phyloP scores from a whole-genome alignment of 2,888 invertebrate genomes.

The Nezara viridula region DNA sequence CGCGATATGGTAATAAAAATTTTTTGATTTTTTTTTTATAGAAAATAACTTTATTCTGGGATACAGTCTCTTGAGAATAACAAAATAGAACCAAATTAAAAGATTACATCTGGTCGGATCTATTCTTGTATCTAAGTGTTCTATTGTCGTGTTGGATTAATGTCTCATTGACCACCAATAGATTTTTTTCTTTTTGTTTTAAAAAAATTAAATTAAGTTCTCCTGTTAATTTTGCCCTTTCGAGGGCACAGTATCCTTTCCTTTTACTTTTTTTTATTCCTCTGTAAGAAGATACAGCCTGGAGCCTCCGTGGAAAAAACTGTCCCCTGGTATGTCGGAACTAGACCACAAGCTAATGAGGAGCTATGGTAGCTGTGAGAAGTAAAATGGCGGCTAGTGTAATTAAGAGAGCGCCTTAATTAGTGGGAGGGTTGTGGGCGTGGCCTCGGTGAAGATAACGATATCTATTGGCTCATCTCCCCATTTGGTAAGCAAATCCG shows the following conservation, averaged over 20 bases:
- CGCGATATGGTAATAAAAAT: too few relatives aligned
- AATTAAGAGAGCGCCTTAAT: constrained; percentile 40
- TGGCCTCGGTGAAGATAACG: background rate
- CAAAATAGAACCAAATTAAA: too few relatives aligned
- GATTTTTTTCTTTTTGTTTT: background rate
- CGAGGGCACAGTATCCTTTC: background rate
- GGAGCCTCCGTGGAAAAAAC: background rate
- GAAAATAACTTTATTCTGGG: too few relatives aligned
- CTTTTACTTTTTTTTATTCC: background rate
- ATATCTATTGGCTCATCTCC: constrained; percentile 48
- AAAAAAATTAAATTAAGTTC: background rate
- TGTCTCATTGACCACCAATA: background rate
- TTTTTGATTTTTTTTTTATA: too few relatives aligned
- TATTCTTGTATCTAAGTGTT: too few relatives aligned
- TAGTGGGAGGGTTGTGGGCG: constrained; percentile 31
- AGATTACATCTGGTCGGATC: too few relatives aligned
- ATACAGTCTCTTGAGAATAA: too few relatives aligned
- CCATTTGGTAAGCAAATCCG: constrained; percentile 36
- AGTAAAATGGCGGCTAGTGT: constrained; percentile 23
- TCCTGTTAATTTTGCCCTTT: background rate
- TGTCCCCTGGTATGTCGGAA: background rate
- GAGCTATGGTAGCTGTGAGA: constrained; percentile 41
- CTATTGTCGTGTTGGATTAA: background rate
- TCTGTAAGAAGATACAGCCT: background rate
- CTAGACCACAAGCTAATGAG: background rate